Percentiles rank a stretch among this genome's conserved stretches.
Evolutionary conservation across 2,113 vertebrate genomes (phyloP).

Genomic region (Addax nasomaculatus): DNA sequence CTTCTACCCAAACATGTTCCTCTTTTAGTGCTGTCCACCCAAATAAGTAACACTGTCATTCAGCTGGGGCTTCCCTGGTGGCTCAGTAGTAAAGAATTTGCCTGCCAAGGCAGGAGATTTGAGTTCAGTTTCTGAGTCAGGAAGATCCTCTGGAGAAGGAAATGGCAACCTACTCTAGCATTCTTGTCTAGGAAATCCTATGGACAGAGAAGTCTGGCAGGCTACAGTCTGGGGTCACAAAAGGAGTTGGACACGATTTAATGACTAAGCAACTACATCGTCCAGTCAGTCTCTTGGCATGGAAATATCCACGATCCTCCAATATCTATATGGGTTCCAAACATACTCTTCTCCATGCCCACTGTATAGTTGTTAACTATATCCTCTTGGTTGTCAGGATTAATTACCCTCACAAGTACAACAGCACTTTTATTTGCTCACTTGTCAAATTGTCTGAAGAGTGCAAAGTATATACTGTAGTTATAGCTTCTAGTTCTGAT

Average conservation of each 20-base stretch:
- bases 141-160: background rate
- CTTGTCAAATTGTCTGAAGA: background rate
- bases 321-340: background rate
- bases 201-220: background rate
- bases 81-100: background rate
- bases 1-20: background rate
- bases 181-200: background rate
- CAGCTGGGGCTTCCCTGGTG: background rate
- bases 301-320: background rate
- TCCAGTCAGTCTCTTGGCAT: background rate
- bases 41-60: background rate
- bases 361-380: background rate
- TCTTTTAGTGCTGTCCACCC: background rate
- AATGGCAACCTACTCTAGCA: background rate
- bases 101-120: background rate
- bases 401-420: background rate
- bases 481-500: background rate
- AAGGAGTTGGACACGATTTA: background rate
- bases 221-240: background rate
- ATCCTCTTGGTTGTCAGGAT: background rate
- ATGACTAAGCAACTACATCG: background rate
- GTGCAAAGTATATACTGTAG: background rate
- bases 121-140: background rate
- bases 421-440: background rate
- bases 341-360: accelerated